Conservation (phyloP, 2,797 vertebrate species). For the Sebastes itinus region DNA sequence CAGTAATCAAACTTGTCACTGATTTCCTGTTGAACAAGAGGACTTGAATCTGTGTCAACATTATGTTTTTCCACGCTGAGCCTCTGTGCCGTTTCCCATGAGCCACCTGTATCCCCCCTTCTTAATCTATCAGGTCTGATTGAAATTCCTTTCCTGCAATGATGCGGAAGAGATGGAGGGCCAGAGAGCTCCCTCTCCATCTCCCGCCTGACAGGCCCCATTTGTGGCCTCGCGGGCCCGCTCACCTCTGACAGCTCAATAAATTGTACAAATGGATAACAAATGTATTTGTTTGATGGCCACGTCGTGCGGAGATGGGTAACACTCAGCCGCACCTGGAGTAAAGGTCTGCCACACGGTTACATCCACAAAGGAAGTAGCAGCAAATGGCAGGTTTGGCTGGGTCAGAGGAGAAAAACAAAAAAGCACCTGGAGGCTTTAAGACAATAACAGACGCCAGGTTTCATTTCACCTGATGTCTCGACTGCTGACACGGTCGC, state of each 20-base stretch:
- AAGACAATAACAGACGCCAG: slow-evolving; percentile 14
- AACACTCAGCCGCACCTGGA: slow-evolving; percentile 45
- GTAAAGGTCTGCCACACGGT: slow-evolving; percentile 23
- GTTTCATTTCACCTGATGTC: slow-evolving; percentile 24
- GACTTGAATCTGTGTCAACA: slow-evolving; percentile 11
- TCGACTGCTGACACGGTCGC: not conserved
- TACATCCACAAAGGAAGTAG: slow-evolving; percentile 7
- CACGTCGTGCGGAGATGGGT: slow-evolving; percentile 36
- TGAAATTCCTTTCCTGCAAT: slow-evolving; percentile 58
- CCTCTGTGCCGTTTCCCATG: slow-evolving; percentile 16
- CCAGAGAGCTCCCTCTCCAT: slow-evolving; percentile 58
- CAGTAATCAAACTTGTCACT: not conserved
- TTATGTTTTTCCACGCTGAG: not conserved
- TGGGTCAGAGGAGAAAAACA: slow-evolving; percentile 18
- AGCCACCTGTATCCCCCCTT: slow-evolving; percentile 54
- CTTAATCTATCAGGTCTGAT: slow-evolving; percentile 59
- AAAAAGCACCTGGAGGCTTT: slow-evolving; percentile 12
- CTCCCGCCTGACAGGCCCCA: slow-evolving; percentile 61
- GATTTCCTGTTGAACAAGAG: slow-evolving; percentile 17
- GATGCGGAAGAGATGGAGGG: slow-evolving; percentile 61
- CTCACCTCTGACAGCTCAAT: slow-evolving; percentile 74
- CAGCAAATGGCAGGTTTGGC: slow-evolving; percentile 15
- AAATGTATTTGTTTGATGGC: slow-evolving; percentile 73
- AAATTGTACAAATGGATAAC: slow-evolving; percentile 80
- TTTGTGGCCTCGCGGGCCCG: slow-evolving; percentile 54